Percentiles rank a stretch among this genome's conserved stretches.
Evolutionary conservation across 2,888 invertebrate species (phyloP).

Genomic region (Celastrina argiolus): DNA sequence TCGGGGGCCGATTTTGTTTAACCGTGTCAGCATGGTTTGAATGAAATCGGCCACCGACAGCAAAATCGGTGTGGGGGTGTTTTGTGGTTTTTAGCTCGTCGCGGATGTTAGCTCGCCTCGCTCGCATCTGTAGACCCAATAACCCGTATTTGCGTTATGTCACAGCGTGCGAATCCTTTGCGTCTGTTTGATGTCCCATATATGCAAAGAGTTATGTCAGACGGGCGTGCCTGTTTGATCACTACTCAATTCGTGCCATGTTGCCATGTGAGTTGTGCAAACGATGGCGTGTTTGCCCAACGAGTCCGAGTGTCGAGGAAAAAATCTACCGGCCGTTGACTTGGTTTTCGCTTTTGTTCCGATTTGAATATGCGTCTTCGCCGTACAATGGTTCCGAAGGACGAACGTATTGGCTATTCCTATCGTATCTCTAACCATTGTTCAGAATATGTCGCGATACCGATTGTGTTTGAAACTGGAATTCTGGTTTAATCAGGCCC

Average conservation of each 20-base stretch:
- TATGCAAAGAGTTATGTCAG: constrained; percentile 42
- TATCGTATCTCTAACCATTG: constrained; percentile 69
- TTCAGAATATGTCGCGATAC: constrained; percentile 73
- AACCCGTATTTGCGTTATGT: constrained; percentile 63
- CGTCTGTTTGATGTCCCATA: constrained; percentile 34
- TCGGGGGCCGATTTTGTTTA: too few relatives aligned
- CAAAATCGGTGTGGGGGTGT: too few relatives aligned
- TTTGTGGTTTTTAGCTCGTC: neutral
- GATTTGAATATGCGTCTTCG: constrained; percentile 51
- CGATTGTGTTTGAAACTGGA: constrained; percentile 62
- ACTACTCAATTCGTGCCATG: constrained; percentile 51
- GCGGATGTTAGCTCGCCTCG: constrained; percentile 50
- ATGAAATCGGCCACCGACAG: too few relatives aligned
- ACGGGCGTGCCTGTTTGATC: constrained; percentile 60
- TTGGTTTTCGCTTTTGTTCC: constrained; percentile 43
- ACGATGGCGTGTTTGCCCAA: constrained; percentile 12
- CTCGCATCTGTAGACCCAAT: constrained; percentile 47
- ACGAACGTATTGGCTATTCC: constrained; percentile 69
- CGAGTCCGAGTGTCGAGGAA: constrained; percentile 12
- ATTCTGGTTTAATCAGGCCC: constrained; percentile 63
- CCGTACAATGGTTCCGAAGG: constrained; percentile 41
- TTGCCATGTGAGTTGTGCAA: constrained; percentile 44
- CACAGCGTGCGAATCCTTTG: constrained; percentile 34
- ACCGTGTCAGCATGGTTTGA: too few relatives aligned
- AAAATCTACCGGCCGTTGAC: constrained; percentile 47